Evolutionary conservation across 1,140 invertebrate genomes (phyloP).

Genomic region (Megalonaias nervosa): DNA sequence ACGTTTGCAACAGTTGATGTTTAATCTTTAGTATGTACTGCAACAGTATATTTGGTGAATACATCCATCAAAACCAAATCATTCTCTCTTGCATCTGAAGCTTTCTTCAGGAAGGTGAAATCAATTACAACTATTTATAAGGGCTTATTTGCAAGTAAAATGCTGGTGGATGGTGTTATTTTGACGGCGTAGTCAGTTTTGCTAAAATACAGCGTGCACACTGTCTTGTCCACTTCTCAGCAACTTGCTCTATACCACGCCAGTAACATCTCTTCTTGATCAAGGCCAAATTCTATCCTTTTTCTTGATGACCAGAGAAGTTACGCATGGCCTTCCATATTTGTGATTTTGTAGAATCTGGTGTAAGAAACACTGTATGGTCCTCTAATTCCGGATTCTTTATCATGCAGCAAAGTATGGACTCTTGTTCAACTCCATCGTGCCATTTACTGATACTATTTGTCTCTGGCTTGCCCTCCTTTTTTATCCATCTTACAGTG

Average conservation of each 20-base stretch:
- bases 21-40: too few species aligned
- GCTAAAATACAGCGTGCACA: too few species aligned
- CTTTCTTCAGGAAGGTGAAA: too few species aligned
- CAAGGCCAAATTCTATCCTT: conserved; percentile 21
- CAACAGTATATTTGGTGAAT: too few species aligned
- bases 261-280: conserved; percentile 29
- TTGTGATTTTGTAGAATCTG: neutral
- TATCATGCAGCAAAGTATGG: neutral
- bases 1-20: too few species aligned
- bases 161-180: too few species aligned
- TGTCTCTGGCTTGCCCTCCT: neutral
- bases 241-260: conserved; percentile 20
- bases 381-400: conserved; percentile 1
- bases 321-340: conserved; percentile 15
- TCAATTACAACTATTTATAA: too few species aligned
- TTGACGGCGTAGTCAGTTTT: too few species aligned
- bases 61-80: too few species aligned
- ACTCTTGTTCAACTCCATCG: neutral
- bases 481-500: conserved; percentile 1
- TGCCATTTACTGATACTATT: neutral
- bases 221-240: conserved; percentile 15
- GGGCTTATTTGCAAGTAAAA: too few species aligned
- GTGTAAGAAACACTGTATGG: conserved; percentile 2
- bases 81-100: too few species aligned
- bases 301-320: conserved; percentile 28